Conservation (phyloP, 2,888 invertebrate species). For the Julus scandinavius region DNA sequence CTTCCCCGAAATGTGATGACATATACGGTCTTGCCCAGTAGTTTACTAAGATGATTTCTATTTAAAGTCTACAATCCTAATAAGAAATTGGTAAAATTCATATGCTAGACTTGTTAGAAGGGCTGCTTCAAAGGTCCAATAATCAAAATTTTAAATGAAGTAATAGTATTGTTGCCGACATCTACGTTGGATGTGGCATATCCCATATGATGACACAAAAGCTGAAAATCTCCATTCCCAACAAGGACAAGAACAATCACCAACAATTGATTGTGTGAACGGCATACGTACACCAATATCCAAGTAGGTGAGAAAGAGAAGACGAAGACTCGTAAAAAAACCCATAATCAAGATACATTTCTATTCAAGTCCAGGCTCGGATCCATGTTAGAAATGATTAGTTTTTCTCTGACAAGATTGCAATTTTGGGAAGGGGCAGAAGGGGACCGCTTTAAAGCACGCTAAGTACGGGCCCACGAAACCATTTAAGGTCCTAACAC, state of each 20-base stretch:
- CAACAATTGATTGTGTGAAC: neutral
- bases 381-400: slow-evolving; percentile 37
- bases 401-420: slow-evolving; percentile 19
- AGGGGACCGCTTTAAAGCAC: neutral
- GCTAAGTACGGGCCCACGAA: neutral
- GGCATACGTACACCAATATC: neutral
- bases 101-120: neutral
- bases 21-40: too few relatives aligned
- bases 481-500: neutral
- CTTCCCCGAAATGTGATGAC: too few relatives aligned
- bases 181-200: neutral
- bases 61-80: neutral
- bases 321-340: neutral
- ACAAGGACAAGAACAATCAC: slow-evolving; percentile 46
- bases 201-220: neutral
- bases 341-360: slow-evolving; percentile 23
- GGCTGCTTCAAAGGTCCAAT: neutral
- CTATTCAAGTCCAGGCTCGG: slow-evolving; percentile 12
- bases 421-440: neutral
- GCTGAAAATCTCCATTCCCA: slow-evolving; percentile 13
- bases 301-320: too few relatives aligned
- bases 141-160: neutral
- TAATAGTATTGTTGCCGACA: neutral
- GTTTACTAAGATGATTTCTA: neutral
- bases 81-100: neutral